Evolutionary conservation across 2,888 invertebrate species (phyloP), one percentile per base, ranked within the genome.

Genomic region (Pseudeuparius sepicola): DNA sequence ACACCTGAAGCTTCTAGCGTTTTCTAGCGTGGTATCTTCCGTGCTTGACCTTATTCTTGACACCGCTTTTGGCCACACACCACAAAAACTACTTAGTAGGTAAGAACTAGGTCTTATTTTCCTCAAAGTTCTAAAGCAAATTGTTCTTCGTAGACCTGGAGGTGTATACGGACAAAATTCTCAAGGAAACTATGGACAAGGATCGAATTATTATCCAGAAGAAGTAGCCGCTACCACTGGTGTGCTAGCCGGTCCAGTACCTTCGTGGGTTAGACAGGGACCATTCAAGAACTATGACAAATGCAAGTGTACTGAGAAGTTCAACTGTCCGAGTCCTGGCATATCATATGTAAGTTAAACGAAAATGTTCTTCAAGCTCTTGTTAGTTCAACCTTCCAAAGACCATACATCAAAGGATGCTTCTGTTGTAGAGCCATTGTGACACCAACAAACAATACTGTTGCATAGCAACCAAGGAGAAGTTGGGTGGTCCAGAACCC

Each of bases 381-480:
- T 12, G 10, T 7, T n/a, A n/a, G n/a, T n/a, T n/a, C n/a, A n/a
- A n/a, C n/a, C n/a, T n/a, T n/a, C n/a, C n/a, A n/a, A n/a, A n/a
- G n/a, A n/a, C n/a, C n/a, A n/a, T n/a, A n/a, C n/a, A 20, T 20
- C 20, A 20, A 7, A 20, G n/a, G 6, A 7, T 20, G 6, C 7
- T 25, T 25, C 11, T 29, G 4, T 59, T 60, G 9, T 64, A 78
- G 78, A 73, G 72, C 7, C 68, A 70, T 12, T 79, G 79, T 47
- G 73, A 74, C 16, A 59, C 59, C 1, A 74, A 73, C 5, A 75
- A 74, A 53, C 69, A 66, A 44, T 70, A 78, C 40, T 79, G 79
- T 52, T 79, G 79, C 50, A 74, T 68, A 57, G 68, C 68, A 36
- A 53, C 51, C 3, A 51, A 55, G 28, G 40, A 36, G n/a, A 38